Conservation (phyloP, 2,113 vertebrate species). For the Picathartes gymnocephalus region DNA sequence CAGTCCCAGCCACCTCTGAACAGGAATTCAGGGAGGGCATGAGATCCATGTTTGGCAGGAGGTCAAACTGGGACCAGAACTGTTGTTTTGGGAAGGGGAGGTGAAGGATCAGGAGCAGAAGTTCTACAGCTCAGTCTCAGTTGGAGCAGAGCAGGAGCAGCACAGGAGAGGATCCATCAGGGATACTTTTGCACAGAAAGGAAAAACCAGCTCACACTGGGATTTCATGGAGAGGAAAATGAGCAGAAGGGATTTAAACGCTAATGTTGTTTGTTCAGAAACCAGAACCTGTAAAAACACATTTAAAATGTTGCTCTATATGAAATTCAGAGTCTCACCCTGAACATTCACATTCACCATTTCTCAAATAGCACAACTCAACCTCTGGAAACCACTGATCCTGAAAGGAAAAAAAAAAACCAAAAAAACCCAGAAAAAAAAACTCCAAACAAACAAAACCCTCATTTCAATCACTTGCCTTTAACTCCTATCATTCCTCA, state of each 20-base stretch:
- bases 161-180: background rate
- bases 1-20: too few relatives aligned
- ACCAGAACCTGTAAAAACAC: background rate
- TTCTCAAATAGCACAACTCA: background rate
- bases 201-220: background rate
- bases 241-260: background rate
- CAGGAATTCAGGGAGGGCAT: background rate
- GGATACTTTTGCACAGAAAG: background rate
- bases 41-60: background rate
- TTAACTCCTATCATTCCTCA: background rate
- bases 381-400: background rate
- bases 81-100: background rate
- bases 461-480: background rate
- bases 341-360: accelerated
- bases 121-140: background rate
- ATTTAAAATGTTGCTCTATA: accelerated
- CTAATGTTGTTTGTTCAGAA: background rate
- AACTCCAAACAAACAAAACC: background rate
- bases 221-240: background rate
- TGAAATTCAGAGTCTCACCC: background rate
- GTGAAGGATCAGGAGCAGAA: background rate
- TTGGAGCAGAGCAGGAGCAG: background rate
- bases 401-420: background rate
- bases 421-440: background rate
- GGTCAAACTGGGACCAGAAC: background rate